These are phyloP conservation scores for Egretta garzetta DNA, from an alignment of 2,113 vertebrate species.

Conservation along the genomic window DNA sequence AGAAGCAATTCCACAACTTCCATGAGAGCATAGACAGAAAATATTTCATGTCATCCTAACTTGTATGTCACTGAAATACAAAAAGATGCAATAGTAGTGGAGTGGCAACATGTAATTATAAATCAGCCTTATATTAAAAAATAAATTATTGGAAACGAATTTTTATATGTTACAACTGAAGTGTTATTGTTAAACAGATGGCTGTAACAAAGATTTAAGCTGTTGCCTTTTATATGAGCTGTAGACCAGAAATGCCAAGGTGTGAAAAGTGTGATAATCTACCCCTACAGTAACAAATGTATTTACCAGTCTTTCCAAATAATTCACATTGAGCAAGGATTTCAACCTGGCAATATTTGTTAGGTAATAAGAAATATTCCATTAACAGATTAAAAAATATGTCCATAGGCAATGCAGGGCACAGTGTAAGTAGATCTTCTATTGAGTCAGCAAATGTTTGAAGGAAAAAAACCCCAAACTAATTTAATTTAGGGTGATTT, in stretches of 20 bases:
- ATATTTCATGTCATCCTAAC: neutral
- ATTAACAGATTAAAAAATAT: neutral
- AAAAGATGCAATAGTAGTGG: neutral
- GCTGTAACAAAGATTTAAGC: neutral
- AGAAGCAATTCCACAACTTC: neutral
- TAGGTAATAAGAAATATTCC: neutral
- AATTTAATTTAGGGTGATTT: neutral
- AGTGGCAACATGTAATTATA: neutral
- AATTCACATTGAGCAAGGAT: neutral
- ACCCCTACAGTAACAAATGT: neutral
- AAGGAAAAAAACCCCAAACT: neutral
- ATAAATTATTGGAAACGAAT: neutral
- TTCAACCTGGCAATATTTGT: neutral
- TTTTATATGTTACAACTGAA: neutral
- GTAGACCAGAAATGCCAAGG: neutral
- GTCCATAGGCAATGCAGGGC: neutral
- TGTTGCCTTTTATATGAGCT: neutral
- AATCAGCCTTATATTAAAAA: neutral
- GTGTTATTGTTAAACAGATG: neutral
- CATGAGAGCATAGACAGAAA: neutral
- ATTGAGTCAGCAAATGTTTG: neutral
- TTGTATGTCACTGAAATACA: neutral
- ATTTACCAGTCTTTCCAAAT: constrained; percentile 8
- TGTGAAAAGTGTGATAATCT: neutral
- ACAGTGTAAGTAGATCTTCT: neutral